phyloP scores from a whole-genome alignment of 2,113 vertebrate species.

The Amazona guildingii region DNA sequence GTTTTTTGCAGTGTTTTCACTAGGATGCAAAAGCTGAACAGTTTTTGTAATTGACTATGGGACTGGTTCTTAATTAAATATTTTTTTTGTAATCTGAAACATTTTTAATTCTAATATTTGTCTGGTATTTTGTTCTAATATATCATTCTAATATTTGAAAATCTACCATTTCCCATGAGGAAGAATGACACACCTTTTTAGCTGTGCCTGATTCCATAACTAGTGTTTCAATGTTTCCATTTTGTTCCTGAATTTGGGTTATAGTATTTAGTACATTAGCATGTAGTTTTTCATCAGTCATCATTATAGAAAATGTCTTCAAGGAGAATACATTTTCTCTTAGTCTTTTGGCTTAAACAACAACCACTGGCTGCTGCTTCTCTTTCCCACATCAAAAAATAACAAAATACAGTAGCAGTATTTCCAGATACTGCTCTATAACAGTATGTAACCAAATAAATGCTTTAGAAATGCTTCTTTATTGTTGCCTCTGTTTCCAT shows the following conservation, averaged over 20 bases:
- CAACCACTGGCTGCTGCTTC: not conserved
- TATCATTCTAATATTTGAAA: not conserved
- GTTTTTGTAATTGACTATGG: not conserved
- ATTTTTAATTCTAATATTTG: not conserved
- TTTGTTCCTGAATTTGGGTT: not conserved
- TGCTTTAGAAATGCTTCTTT: not conserved
- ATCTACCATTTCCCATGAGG: not conserved
- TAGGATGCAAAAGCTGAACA: not conserved
- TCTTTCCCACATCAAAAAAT: not conserved
- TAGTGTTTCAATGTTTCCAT: not conserved
- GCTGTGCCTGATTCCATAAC: not conserved
- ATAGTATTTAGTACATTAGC: not conserved
- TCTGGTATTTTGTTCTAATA: not conserved
- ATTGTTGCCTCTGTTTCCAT: not conserved
- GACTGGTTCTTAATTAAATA: not conserved
- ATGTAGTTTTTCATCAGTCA: not conserved
- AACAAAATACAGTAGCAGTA: not conserved
- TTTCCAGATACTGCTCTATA: not conserved
- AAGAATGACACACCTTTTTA: not conserved
- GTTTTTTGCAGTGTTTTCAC: not conserved
- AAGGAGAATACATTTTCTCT: not conserved
- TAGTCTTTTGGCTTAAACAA: not conserved
- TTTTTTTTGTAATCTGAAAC: not conserved
- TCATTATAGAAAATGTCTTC: not conserved
- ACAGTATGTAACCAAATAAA: not conserved